A percentile compares a stretch with the other conserved stretches of the same genome.
These are phyloP conservation scores for Aphyosemion australe DNA, from an alignment of 2,113 vertebrate genomes.

Conservation along the genomic window DNA sequence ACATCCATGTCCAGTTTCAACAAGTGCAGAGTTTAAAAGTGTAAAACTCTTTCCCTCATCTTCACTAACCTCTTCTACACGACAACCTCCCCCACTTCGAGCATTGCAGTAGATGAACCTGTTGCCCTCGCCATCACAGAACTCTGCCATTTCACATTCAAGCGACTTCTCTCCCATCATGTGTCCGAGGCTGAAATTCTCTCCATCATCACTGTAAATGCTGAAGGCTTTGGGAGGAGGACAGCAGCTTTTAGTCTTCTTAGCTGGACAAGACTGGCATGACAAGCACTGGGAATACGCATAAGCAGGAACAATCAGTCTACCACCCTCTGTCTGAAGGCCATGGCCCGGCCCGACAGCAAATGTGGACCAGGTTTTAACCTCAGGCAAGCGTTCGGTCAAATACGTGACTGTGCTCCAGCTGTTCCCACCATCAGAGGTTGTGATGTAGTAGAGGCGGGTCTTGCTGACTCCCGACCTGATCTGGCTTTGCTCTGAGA, in stretches of 20 bases:
- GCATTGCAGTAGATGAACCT: conserved; percentile 15
- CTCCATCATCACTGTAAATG: conserved; percentile 3
- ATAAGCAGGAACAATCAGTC: conserved; percentile 13
- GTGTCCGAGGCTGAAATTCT: background rate
- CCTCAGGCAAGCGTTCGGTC: background rate
- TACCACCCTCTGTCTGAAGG: background rate
- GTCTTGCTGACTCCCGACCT: conserved; percentile 8
- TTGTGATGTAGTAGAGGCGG: conserved; percentile 16
- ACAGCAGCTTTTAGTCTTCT: background rate
- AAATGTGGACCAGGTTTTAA: conserved; percentile 10
- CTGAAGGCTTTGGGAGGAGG: background rate
- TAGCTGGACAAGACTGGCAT: background rate
- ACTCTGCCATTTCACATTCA: conserved; percentile 20
- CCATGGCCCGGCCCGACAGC: conserved; percentile 16
- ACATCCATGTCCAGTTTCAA: conserved; percentile 11
- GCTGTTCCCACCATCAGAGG: conserved; percentile 1
- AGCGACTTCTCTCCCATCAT: background rate
- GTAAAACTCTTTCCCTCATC: background rate
- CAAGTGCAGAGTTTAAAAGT: background rate
- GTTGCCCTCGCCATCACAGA: background rate
- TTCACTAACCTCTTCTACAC: conserved; percentile 6
- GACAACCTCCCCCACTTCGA: background rate
- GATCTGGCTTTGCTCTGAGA: conserved; percentile 1
- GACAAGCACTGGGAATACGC: conserved; percentile 1
- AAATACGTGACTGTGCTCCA: conserved; percentile 14